A percentile compares a stretch with the other conserved stretches of the same genome.
phyloP scores from a whole-genome alignment of 2,113 vertebrate genomes.

The Jaculus jaculus region DNA sequence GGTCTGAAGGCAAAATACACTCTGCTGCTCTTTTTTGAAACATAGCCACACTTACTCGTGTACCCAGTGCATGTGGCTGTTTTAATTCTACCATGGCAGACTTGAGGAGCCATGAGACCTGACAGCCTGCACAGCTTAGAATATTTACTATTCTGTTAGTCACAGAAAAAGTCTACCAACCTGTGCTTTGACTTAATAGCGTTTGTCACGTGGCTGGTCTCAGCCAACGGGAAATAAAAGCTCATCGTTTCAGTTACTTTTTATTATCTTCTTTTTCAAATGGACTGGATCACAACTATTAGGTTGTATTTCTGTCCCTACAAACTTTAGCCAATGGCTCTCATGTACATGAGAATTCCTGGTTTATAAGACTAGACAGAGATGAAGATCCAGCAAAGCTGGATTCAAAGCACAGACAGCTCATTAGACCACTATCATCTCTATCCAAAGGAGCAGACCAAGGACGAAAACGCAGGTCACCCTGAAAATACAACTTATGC shows the following conservation, averaged over 20 bases:
- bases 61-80: background rate
- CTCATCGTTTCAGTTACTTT: background rate
- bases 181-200: background rate
- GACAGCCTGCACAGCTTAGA: background rate
- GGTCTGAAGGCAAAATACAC: background rate
- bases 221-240: background rate
- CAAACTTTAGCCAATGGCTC: conserved; percentile 4
- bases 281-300: background rate
- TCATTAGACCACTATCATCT: conserved; percentile 30
- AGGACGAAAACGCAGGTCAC: background rate
- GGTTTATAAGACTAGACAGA: conserved; percentile 23
- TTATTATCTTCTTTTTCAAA: background rate
- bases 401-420: background rate
- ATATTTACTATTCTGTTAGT: background rate
- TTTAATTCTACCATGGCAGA: background rate
- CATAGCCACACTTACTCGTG: background rate
- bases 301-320: background rate
- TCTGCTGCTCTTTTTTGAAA: background rate
- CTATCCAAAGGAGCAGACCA: background rate
- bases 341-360: background rate
- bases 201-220: background rate
- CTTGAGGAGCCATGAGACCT: background rate
- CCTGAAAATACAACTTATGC: background rate
- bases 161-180: background rate
- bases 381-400: background rate